Evolutionary conservation across 2,888 invertebrate species (phyloP), one percentile per base, ranked within the genome.

Genomic region (Trichopoda pennipes): DNA sequence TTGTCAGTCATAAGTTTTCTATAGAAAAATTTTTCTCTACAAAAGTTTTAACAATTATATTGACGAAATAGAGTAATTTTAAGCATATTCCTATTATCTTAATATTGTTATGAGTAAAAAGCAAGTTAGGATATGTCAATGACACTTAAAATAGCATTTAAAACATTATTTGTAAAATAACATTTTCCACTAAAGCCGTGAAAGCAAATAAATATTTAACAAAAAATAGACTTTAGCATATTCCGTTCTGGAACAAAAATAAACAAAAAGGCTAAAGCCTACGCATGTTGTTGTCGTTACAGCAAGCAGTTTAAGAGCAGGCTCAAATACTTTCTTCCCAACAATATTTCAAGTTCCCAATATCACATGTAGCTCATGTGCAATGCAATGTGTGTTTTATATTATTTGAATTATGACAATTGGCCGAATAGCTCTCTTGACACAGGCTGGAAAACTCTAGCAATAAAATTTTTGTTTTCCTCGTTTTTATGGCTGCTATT

Each of bases 401-500:
- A 4, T 87, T 86, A 86, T 88, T 88, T 88, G 89, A 90, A 89
- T 90, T 90, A 90, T 90, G 90, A 89, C 85, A 83, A 83, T 73
- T 83, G 77, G 7, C 0, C 79, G 21, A 70, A 83, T 61, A 79
- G 70, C 84, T 64, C 73, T 51, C 79, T 42, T 28, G 28, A 1
- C 76, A 70, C 60, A 35, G 51, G 12, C 44, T 42, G 42, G 19
- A 61, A 56, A 66, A 72, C 75, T 69, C 35, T 42, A 7, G 21
- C 1, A 53, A 63, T 51, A 44, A 53, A 55, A 64, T 38, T 7
- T 19, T 61, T 68, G 74, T 73, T 74, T 73, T 56, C 21, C 32
- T 44, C 10, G 17, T 28, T 28, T 55, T 49, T 42, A 2, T 8
- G 8, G 6, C 19, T 42, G 38, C 21, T 19, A 79, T 81, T 82